A percentile compares a stretch with the other conserved stretches of the same genome.
phyloP scores from a whole-genome alignment of 2,113 vertebrate species.

The Mesitornis unicolor region DNA sequence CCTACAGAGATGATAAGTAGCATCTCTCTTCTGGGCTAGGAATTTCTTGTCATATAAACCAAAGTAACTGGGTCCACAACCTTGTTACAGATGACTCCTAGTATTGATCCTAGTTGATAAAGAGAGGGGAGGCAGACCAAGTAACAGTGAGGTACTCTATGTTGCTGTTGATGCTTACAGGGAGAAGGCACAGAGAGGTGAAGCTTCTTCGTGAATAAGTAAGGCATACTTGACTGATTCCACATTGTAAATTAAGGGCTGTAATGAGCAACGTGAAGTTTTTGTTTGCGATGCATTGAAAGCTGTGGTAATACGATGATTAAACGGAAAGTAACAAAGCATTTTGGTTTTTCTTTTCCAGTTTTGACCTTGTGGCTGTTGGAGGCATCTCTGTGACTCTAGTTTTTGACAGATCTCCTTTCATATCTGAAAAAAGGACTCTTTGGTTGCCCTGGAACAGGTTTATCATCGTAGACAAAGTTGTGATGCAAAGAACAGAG shows the following conservation, averaged over 20 bases:
- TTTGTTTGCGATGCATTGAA: background rate
- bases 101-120: background rate
- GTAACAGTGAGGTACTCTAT: background rate
- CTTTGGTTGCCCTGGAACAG: slow-evolving; percentile 97
- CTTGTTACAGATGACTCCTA: background rate
- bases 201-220: background rate
- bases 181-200: background rate
- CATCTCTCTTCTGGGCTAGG: background rate
- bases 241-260: background rate
- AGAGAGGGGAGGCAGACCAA: background rate
- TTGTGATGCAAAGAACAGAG: slow-evolving; percentile 87
- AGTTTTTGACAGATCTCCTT: slow-evolving; percentile 94
- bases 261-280: background rate
- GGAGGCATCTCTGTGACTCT: slow-evolving; percentile 91
- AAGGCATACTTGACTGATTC: background rate
- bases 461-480: slow-evolving; percentile 91
- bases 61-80: background rate
- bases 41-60: background rate
- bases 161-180: background rate
- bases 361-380: slow-evolving; percentile 93
- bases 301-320: background rate
- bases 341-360: slow-evolving; percentile 65
- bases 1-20: background rate
- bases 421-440: slow-evolving; percentile 87
- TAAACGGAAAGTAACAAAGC: background rate